A percentile compares a stretch with the other conserved stretches of the same genome.
These are phyloP conservation scores for Heliconius hermathena DNA, from an alignment of 1,140 invertebrate species.

Conservation along the genomic window DNA sequence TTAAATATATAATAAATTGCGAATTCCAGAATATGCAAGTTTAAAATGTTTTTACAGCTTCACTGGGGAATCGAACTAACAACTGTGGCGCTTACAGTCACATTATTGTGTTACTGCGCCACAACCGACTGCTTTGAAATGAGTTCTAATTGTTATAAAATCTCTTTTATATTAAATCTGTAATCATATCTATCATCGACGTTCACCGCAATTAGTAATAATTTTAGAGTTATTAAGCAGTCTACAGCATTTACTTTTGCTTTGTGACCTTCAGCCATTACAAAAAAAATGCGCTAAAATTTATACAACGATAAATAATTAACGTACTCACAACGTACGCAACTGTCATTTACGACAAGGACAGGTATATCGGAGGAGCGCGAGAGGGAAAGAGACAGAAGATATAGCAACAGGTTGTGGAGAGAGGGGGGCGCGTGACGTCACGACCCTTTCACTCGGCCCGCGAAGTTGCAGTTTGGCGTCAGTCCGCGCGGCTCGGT, in stretches of 20 bases:
- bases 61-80: no score
- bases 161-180: neutral
- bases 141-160: neutral
- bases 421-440: slow-evolving; percentile 56
- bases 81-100: no score
- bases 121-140: neutral
- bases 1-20: no score
- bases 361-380: slow-evolving; percentile 37
- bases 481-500: slow-evolving; percentile 78
- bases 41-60: no score
- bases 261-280: slow-evolving; percentile 13
- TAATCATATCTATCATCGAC: neutral
- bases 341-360: slow-evolving; percentile 51
- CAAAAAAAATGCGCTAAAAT: slow-evolving; percentile 18
- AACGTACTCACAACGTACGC: slow-evolving; percentile 38
- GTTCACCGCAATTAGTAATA: neutral
- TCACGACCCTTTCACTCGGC: slow-evolving; percentile 77
- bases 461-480: slow-evolving; percentile 33
- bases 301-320: slow-evolving; percentile 31
- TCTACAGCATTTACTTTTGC: slow-evolving; percentile 16
- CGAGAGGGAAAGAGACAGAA: slow-evolving; percentile 40
- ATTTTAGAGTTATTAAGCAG: neutral
- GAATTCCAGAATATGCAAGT: no score
- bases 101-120: no score
- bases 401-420: slow-evolving; percentile 73